Conservation (phyloP, 2,113 vertebrate species). For the Dryoscopus gambensis region DNA sequence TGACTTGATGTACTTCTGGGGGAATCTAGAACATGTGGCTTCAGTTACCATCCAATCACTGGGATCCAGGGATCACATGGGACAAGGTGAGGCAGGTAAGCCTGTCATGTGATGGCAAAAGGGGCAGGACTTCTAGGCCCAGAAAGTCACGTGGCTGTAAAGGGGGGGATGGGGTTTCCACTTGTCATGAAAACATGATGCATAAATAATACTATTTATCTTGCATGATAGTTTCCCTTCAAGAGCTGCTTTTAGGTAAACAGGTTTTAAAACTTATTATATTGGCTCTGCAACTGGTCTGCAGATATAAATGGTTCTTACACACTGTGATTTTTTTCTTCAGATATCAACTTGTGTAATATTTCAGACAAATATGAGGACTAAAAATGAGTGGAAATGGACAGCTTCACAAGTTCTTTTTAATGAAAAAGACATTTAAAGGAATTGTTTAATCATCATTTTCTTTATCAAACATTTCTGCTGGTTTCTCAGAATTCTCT, state of each 20-base stretch:
- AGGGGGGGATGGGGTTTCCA: neutral
- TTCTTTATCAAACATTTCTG: neutral
- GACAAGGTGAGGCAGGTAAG: neutral
- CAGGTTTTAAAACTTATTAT: neutral
- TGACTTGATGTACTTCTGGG: neutral
- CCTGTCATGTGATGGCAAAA: neutral
- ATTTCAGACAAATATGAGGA: neutral
- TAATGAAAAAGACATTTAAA: neutral
- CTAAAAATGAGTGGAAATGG: neutral
- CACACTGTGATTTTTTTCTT: neutral
- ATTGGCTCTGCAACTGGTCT: neutral
- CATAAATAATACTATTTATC: neutral
- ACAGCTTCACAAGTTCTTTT: neutral
- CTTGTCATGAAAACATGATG: neutral
- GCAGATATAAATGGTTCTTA: neutral
- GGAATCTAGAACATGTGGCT: neutral
- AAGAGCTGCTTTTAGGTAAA: neutral
- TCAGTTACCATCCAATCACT: neutral
- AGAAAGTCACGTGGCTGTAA: neutral
- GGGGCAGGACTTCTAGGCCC: too few species aligned
- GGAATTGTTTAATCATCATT: neutral
- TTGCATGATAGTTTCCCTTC: neutral
- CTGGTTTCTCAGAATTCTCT: neutral
- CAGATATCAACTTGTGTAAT: neutral
- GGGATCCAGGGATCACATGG: neutral